Percentiles rank a stretch among this genome's conserved stretches.
Evolutionary conservation across 2,797 vertebrate species (phyloP).

Genomic region (Nasua narica): DNA sequence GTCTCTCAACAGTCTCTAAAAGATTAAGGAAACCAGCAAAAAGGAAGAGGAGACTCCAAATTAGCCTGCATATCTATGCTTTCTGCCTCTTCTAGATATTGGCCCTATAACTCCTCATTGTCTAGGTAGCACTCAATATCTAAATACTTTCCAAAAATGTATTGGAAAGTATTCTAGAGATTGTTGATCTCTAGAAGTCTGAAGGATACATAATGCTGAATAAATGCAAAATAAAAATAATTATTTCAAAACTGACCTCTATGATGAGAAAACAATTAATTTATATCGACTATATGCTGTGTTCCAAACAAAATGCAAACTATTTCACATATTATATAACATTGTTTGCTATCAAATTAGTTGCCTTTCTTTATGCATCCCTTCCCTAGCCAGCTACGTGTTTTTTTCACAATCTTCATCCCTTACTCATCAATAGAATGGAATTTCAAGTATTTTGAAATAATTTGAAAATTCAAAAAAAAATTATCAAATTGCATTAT

Average conservation of each 20-base stretch:
- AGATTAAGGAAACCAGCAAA: background rate
- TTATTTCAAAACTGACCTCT: background rate
- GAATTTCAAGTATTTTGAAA: background rate
- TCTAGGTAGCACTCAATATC: background rate
- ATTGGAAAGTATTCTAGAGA: too few species aligned
- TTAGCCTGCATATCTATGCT: background rate
- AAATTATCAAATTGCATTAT: background rate
- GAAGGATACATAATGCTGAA: background rate
- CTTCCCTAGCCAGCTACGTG: too few species aligned
- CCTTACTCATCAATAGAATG: background rate
- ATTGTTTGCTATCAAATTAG: background rate
- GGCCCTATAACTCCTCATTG: background rate
- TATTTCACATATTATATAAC: background rate
- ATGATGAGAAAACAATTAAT: background rate
- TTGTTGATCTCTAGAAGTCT: background rate
- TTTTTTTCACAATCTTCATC: background rate
- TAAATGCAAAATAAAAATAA: background rate
- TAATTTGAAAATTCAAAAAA: background rate
- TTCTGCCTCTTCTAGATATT: background rate
- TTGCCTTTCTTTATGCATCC: background rate
- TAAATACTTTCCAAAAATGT: background rate
- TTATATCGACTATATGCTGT: background rate
- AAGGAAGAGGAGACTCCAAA: background rate
- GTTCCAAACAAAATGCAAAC: background rate
- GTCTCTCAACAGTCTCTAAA: background rate